Evolutionary conservation across 2,113 vertebrate genomes (phyloP).

Genomic region (Pipra filicauda): DNA sequence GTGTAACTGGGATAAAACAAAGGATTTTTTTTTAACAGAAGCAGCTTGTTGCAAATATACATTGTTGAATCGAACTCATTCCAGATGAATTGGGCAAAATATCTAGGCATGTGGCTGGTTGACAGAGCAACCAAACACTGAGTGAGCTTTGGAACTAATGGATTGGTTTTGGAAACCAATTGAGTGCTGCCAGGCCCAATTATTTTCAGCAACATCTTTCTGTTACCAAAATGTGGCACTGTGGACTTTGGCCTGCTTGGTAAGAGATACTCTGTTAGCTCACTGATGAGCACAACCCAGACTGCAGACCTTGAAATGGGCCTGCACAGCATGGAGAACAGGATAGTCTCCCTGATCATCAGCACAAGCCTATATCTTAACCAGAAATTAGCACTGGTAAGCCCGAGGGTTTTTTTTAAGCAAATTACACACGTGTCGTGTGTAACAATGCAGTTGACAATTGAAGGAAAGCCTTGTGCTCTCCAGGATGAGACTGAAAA

Average conservation of each 20-base stretch:
- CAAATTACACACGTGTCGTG: not conserved
- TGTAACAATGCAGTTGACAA: not conserved
- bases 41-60: conserved; percentile 37
- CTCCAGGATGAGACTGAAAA: not conserved
- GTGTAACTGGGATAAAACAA: conserved; percentile 29
- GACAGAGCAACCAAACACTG: conserved; percentile 44
- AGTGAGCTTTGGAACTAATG: conserved; percentile 54
- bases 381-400: not conserved
- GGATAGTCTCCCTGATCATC: not conserved
- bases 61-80: conserved; percentile 53
- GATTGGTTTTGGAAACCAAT: conserved; percentile 60
- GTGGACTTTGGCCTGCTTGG: conserved; percentile 64
- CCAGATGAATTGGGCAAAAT: conserved; percentile 73
- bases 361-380: not conserved
- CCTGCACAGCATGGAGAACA: not conserved
- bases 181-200: conserved; percentile 74
- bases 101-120: conserved; percentile 69
- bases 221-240: conserved; percentile 66
- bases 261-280: conserved; percentile 30
- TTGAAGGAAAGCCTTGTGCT: not conserved
- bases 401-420: not conserved
- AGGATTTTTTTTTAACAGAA: not conserved
- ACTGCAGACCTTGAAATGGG: not conserved
- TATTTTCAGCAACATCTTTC: conserved; percentile 79
- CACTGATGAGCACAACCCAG: conserved; percentile 16